phyloP scores from a whole-genome alignment of 35 echinoderm and acorn worm genomes.

The Apostichopus japonicus region DNA sequence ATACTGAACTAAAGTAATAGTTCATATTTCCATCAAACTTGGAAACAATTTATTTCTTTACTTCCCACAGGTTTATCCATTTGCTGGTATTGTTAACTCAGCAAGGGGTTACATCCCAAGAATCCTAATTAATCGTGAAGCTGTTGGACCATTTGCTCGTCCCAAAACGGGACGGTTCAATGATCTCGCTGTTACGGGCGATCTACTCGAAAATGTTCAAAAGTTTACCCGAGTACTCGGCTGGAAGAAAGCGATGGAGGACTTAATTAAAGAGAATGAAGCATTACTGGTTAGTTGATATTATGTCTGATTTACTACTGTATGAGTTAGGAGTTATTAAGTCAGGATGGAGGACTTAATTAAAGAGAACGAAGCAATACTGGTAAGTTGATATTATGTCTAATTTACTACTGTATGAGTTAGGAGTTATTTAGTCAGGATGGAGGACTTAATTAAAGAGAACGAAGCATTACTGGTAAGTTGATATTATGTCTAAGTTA shows the following conservation, averaged over 20 bases:
- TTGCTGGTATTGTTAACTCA: slow-evolving; percentile 94
- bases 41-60: background rate
- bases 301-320: background rate
- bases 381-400: slow-evolving; percentile 56
- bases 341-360: slow-evolving; percentile 83
- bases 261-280: slow-evolving; percentile 86
- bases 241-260: slow-evolving; percentile 94
- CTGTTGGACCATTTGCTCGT: slow-evolving; percentile 77
- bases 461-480: slow-evolving; percentile 79
- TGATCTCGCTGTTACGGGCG: slow-evolving; percentile 80
- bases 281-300: slow-evolving; percentile 63
- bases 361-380: slow-evolving; percentile 66
- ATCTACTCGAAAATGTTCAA: slow-evolving; percentile 88
- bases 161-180: slow-evolving; percentile 61
- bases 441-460: slow-evolving; percentile 90
- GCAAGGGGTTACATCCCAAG: slow-evolving; percentile 78
- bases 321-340: no score
- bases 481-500: background rate
- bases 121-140: slow-evolving; percentile 88
- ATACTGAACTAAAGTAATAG: no score
- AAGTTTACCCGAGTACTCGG: slow-evolving; percentile 88
- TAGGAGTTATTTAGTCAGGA: background rate
- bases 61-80: slow-evolving; percentile 82
- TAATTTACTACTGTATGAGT: no score
- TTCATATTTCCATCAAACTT: no score